phyloP scores from a whole-genome alignment of 1,140 invertebrate genomes.

The Zaprionus kolodkinae region DNA sequence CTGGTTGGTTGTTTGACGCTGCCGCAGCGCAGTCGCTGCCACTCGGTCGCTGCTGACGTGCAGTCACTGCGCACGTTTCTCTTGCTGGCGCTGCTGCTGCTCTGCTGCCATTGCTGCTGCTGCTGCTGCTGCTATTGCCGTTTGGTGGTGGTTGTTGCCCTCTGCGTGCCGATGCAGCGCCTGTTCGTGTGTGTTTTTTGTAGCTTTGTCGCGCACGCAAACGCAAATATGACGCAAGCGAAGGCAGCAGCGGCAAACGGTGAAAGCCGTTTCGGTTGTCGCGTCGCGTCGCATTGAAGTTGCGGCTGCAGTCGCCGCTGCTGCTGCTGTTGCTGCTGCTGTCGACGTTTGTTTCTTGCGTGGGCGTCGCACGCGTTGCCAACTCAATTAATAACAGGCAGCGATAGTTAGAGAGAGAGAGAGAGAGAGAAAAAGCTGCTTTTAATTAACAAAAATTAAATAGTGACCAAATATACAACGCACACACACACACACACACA shows the following conservation, averaged over 20 bases:
- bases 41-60: slow-evolving; percentile 39
- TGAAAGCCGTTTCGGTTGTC: slow-evolving; percentile 65
- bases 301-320: slow-evolving; percentile 18
- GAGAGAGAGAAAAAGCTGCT: slow-evolving; percentile 34
- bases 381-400: slow-evolving; percentile 69
- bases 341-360: slow-evolving; percentile 42
- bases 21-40: slow-evolving; percentile 50
- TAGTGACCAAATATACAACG: slow-evolving; percentile 53
- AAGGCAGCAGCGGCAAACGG: slow-evolving; percentile 44
- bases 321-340: not conserved
- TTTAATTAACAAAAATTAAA: slow-evolving; percentile 80
- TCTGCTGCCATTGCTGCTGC: slow-evolving; percentile 7
- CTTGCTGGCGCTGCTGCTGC: slow-evolving; percentile 1
- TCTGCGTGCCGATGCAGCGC: slow-evolving; percentile 54
- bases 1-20: slow-evolving; percentile 48
- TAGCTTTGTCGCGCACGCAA: slow-evolving; percentile 68
- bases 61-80: slow-evolving; percentile 8
- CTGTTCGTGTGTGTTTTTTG: slow-evolving; percentile 37
- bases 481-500: slow-evolving; percentile 11
- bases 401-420: no score
- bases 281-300: slow-evolving; percentile 39
- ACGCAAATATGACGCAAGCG: slow-evolving; percentile 67
- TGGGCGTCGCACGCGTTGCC: slow-evolving; percentile 75
- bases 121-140: slow-evolving; percentile 16
- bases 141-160: slow-evolving; percentile 65